Evolutionary conservation across 2,113 vertebrate species (phyloP).

Genomic region (Chlamydotis undulata): DNA sequence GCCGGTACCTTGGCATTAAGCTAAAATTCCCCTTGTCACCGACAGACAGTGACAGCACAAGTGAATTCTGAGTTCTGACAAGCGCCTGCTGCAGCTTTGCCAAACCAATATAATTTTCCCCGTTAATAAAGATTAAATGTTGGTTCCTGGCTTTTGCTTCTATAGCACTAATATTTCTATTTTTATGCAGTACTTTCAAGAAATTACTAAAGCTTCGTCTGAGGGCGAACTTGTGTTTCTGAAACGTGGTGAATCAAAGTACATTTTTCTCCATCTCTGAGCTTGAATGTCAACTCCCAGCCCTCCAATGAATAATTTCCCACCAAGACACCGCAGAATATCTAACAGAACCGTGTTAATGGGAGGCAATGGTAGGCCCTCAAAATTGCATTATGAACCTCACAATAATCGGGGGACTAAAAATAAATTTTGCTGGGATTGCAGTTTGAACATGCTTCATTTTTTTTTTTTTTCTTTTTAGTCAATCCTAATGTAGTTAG

Average conservation of each 20-base stretch:
- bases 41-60: not conserved
- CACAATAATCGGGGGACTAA: not conserved
- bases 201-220: not conserved
- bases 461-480: not conserved
- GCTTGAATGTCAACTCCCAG: not conserved
- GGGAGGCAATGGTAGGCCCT: not conserved
- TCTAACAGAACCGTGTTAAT: not conserved
- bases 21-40: not conserved
- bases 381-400: not conserved
- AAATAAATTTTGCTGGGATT: conserved; percentile 41
- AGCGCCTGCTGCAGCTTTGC: not conserved
- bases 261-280: not conserved
- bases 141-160: not conserved
- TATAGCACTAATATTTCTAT: not conserved
- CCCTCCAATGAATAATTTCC: not conserved
- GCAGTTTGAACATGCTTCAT: not conserved
- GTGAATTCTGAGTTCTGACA: not conserved
- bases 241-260: not conserved
- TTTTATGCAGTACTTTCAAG: not conserved
- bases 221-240: not conserved
- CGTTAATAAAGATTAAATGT: not conserved
- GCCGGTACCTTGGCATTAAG: not conserved
- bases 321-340: not conserved
- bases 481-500: conserved; percentile 39
- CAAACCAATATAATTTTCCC: not conserved